Evolutionary conservation across 2,888 invertebrate species (phyloP).

Genomic region (Lithosia quadra): DNA sequence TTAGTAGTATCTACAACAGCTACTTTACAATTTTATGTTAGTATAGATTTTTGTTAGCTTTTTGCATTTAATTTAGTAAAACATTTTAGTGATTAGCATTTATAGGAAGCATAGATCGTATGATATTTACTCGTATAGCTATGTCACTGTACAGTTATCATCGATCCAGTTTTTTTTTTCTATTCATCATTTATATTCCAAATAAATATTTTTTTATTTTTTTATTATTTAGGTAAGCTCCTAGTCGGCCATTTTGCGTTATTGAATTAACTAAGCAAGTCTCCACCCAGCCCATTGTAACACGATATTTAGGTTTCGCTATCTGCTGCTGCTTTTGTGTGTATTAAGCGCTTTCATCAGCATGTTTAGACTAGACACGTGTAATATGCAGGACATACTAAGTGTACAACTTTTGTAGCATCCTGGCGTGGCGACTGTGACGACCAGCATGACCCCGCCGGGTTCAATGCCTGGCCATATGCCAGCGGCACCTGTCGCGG

Average conservation of each 20-base stretch:
- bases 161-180: no score
- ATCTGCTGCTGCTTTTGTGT: slow-evolving; percentile 52
- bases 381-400: slow-evolving; percentile 22
- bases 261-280: no score
- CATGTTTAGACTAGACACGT: slow-evolving; percentile 26
- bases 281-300: background rate
- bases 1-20: no score
- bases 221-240: no score
- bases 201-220: no score
- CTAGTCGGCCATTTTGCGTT: no score
- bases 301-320: slow-evolving; percentile 32
- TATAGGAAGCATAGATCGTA: no score
- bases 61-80: background rate
- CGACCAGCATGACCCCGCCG: slow-evolving; percentile 76
- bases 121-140: no score
- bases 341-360: slow-evolving; percentile 43
- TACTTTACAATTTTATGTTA: no score
- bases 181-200: no score
- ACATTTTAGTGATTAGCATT: background rate
- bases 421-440: slow-evolving; percentile 78
- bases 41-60: background rate
- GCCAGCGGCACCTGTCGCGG: slow-evolving; percentile 56
- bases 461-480: slow-evolving; percentile 64
- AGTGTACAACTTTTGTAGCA: slow-evolving; percentile 59
- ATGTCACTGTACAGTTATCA: no score